Evolutionary conservation across 2,113 vertebrate species (phyloP), one percentile per base, ranked within the genome.

Genomic region (Macroglossus sobrinus): DNA sequence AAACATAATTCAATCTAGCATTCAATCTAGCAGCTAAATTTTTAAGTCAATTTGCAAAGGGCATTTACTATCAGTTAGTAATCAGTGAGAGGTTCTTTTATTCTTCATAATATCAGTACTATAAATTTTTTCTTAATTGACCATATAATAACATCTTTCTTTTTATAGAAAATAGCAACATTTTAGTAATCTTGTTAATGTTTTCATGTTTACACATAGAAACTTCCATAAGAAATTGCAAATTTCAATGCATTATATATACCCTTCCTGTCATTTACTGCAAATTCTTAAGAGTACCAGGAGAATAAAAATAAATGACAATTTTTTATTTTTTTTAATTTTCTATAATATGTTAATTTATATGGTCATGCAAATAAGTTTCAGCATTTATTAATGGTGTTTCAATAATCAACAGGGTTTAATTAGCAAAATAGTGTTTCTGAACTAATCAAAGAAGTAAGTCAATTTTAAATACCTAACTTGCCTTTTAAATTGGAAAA

Each of bases 11-110:
- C 81, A 84, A 47, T 3, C 5, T 96, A 81, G 43, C 16, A 96
- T 66, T 45, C 81, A 84, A 47, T 3, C 5, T 96, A 81, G 43
- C 16, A 93, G n/a, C 72, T 91, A 94, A 74, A 69, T 45, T 55
- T 66, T 97, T 45, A 88, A 96, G 43, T 92, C 6, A 33, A 30
- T 81, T 91, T 98, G 26, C 4, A 98, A 92, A 97, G 90, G 59
- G 28, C 5, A 68, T 24, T 93, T 97, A 30, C 55, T 96, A 90
- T 53, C 4, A 93, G 11, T 84, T 84, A 94, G 2, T 93, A 84
- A 82, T 68, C 88, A 93, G 2, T 76, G 75, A 45, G 35, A 85
- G 3, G 3, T 11, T n/a, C 28, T 88, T 82, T 76, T 84, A 84
- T 55, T 97, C 76, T 95, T 87, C 30, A 55, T 64, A 93, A 53